Evolutionary conservation across 2,113 vertebrate genomes (phyloP).

Genomic region (Phocoena phocoena): DNA sequence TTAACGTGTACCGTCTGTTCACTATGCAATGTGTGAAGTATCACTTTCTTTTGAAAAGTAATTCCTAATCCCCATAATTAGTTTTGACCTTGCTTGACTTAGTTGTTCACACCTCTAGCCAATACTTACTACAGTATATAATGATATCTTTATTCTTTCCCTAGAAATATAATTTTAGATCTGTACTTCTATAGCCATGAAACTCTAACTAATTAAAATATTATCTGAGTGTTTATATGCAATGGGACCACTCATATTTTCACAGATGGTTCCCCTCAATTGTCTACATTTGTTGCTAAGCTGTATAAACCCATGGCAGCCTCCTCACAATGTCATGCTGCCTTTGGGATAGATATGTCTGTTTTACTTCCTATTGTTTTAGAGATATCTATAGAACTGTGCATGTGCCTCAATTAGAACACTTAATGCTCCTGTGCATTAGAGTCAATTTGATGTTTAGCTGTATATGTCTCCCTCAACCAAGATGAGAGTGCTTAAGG

Average conservation of each 20-base stretch:
- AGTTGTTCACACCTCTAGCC: neutral
- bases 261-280: slow-evolving; percentile 69
- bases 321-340: slow-evolving; percentile 10
- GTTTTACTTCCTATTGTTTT: neutral
- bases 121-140: slow-evolving; percentile 31
- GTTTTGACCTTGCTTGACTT: neutral
- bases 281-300: slow-evolving; percentile 55
- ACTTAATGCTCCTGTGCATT: neutral
- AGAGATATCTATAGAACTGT: neutral
- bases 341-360: neutral
- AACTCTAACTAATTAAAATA: slow-evolving; percentile 66
- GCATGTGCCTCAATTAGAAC: neutral
- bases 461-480: neutral
- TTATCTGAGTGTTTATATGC: slow-evolving; percentile 62
- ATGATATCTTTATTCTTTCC: slow-evolving; percentile 46
- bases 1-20: neutral
- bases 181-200: slow-evolving; percentile 60
- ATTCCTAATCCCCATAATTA: neutral
- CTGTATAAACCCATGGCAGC: slow-evolving; percentile 41
- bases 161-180: slow-evolving; percentile 56
- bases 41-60: neutral
- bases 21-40: neutral
- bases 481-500: neutral
- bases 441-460: neutral
- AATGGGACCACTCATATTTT: slow-evolving; percentile 55